A percentile compares a stretch with the other conserved stretches of the same genome.
Evolutionary conservation across 2,797 vertebrate genomes (phyloP).

Genomic region (Diglossa cyanea): DNA sequence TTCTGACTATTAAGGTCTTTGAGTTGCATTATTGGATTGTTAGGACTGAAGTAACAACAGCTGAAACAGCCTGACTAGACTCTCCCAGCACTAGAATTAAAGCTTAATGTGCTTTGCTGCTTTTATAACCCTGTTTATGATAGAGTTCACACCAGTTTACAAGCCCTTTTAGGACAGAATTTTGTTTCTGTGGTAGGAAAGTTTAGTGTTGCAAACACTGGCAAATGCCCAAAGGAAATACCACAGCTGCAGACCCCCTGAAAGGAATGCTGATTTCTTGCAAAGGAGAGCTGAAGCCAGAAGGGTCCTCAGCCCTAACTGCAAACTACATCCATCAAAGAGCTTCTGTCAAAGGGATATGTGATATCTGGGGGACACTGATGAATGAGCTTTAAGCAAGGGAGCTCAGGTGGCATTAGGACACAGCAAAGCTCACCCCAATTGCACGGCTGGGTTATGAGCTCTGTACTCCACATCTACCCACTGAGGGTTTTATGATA

Average conservation of each 20-base stretch:
- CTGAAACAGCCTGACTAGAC: neutral
- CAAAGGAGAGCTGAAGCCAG: neutral
- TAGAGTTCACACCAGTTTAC: neutral
- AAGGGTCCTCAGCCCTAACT: neutral
- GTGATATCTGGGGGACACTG: neutral
- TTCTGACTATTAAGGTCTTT: neutral
- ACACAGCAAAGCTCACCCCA: neutral
- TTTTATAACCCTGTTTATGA: neutral
- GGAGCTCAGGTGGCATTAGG: neutral
- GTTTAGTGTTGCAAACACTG: neutral
- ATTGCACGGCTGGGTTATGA: neutral
- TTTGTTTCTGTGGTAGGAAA: neutral
- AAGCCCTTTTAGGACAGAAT: neutral
- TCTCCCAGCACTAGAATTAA: neutral
- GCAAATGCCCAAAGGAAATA: neutral
- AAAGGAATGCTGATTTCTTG: neutral
- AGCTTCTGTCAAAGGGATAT: neutral
- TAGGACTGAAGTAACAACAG: neutral
- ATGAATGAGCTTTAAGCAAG: neutral
- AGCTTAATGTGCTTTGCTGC: neutral
- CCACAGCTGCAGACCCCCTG: neutral
- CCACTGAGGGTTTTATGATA: fast-evolving
- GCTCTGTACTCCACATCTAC: neutral
- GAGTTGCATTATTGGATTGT: neutral
- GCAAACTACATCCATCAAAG: neutral